These are phyloP conservation scores for Hypercompe scribonia DNA, from an alignment of 2,888 invertebrate genomes.

Conservation along the genomic window DNA sequence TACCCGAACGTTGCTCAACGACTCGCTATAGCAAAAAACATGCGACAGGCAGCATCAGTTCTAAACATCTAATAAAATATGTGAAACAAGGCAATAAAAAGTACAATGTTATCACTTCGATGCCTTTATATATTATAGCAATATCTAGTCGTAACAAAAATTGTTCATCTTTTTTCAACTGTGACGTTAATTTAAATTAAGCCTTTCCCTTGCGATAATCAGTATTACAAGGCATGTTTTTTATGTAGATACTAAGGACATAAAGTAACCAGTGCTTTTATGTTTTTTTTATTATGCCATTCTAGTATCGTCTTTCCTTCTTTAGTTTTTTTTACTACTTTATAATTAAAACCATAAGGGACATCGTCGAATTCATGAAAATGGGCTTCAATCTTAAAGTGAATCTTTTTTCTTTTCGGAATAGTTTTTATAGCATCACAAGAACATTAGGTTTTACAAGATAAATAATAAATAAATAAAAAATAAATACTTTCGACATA, in stretches of 20 bases:
- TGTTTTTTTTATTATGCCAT: too few species aligned
- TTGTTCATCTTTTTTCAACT: conserved; percentile 54
- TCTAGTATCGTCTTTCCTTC: too few species aligned
- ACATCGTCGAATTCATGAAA: too few species aligned
- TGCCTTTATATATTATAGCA: conserved; percentile 54
- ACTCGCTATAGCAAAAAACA: too few species aligned
- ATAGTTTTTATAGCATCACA: neutral
- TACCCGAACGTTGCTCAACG: too few species aligned
- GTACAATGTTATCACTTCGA: conserved; percentile 56
- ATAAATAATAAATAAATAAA: neutral
- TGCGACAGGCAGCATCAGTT: too few species aligned
- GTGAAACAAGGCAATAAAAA: conserved; percentile 58
- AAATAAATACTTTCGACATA: too few species aligned
- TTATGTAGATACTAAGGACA: neutral
- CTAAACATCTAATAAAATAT: too few species aligned
- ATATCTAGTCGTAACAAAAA: conserved; percentile 62
- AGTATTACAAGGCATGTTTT: conserved; percentile 7
- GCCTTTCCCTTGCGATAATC: conserved; percentile 29
- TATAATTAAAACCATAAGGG: too few species aligned
- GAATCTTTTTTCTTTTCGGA: neutral
- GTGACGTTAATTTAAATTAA: conserved; percentile 50
- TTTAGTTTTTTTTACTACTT: too few species aligned
- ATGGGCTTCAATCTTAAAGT: too few species aligned
- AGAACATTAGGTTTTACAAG: neutral
- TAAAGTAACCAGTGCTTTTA: too few species aligned